Conservation (phyloP, 2,888 invertebrate species). For the Caradrina kadenii region DNA sequence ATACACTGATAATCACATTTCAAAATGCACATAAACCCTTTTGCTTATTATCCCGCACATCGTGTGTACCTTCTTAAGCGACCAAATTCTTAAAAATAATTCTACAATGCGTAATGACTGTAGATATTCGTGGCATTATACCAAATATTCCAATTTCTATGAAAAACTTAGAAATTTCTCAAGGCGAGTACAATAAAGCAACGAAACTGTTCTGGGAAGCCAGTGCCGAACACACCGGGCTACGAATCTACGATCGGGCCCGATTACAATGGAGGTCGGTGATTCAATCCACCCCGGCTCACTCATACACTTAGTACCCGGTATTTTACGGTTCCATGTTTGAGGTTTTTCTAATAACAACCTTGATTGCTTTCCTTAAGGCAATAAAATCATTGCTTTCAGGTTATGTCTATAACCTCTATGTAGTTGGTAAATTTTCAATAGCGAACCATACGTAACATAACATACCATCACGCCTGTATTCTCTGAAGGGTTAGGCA, state of each 20-base stretch:
- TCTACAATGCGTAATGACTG: slow-evolving; percentile 39
- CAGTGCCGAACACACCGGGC: slow-evolving; percentile 40
- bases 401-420: no score
- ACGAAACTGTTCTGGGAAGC: slow-evolving; percentile 58
- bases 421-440: no score
- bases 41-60: background rate
- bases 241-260: slow-evolving; percentile 52
- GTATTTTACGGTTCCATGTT: slow-evolving; percentile 41
- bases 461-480: no score
- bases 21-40: background rate
- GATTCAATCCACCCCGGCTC: slow-evolving; percentile 73
- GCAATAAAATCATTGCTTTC: no score
- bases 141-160: slow-evolving; percentile 52
- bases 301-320: slow-evolving; percentile 23
- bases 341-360: slow-evolving; percentile 42
- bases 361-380: slow-evolving; percentile 26
- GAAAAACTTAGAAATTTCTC: slow-evolving; percentile 54
- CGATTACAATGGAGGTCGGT: slow-evolving; percentile 74
- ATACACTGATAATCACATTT: background rate
- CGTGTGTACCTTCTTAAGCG: background rate
- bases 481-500: no score
- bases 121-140: slow-evolving; percentile 44
- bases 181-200: slow-evolving; percentile 51
- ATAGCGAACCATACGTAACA: no score
- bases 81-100: slow-evolving; percentile 17